Percentiles rank a stretch among this genome's conserved stretches.
Evolutionary conservation across 2,888 invertebrate species (phyloP).

Genomic region (Tyria jacobaeae): DNA sequence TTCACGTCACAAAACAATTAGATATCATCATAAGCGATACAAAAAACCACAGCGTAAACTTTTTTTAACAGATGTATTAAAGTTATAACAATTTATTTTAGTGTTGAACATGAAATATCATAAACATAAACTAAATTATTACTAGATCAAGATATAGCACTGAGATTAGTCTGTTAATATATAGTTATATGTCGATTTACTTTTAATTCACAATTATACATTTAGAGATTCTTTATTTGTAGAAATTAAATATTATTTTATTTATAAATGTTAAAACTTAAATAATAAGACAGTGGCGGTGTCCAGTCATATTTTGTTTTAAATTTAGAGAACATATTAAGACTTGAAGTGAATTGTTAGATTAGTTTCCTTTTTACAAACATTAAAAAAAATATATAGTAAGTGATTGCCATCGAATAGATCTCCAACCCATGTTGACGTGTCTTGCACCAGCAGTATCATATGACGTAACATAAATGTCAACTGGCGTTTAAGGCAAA

Average conservation of each 20-base stretch:
- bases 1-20: conserved; percentile 86
- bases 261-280: conserved; percentile 6
- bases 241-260: conserved; percentile 16
- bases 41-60: conserved; percentile 83
- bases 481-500: background rate
- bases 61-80: conserved; percentile 65
- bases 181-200: conserved; percentile 28
- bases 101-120: conserved; percentile 58
- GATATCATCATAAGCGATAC: conserved; percentile 88
- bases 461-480: background rate
- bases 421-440: background rate
- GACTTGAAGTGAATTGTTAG: background rate
- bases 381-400: background rate
- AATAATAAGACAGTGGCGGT: background rate
- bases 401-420: background rate
- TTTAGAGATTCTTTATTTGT: conserved; percentile 41
- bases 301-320: background rate
- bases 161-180: conserved; percentile 48
- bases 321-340: conserved; percentile 7
- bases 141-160: conserved; percentile 58
- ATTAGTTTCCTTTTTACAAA: background rate
- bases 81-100: conserved; percentile 69
- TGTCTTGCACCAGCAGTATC: too few relatives aligned
- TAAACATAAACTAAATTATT: conserved; percentile 44
- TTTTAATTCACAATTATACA: conserved; percentile 28